Evolutionary conservation across 2,797 vertebrate genomes (phyloP).

Genomic region (Gambelia wislizenii): DNA sequence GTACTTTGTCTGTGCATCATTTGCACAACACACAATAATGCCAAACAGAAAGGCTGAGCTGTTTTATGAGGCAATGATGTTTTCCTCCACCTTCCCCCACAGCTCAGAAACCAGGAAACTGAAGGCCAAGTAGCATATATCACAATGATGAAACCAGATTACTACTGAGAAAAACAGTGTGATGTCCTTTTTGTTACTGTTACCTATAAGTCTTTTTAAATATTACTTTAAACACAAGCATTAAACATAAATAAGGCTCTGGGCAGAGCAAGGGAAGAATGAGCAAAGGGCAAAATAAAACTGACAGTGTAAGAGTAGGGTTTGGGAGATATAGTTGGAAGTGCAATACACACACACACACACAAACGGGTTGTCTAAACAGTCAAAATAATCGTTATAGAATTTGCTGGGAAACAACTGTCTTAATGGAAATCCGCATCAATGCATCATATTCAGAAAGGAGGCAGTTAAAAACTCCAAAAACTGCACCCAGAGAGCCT

Average conservation of each 20-base stretch:
- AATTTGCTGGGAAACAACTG: too few relatives aligned
- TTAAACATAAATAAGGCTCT: slow-evolving; percentile 28
- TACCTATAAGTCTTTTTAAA: slow-evolving; percentile 23
- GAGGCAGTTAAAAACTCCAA: too few relatives aligned
- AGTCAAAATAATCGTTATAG: too few relatives aligned
- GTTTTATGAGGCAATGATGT: slow-evolving; percentile 2
- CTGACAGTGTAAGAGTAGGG: not conserved
- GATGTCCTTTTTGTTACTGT: not conserved
- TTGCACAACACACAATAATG: slow-evolving; percentile 30
- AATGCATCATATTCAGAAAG: too few relatives aligned
- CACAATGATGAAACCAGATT: not conserved
- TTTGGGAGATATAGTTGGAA: slow-evolving; percentile 16
- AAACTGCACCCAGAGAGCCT: too few relatives aligned
- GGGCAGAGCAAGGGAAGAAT: not conserved
- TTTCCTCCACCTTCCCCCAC: not conserved
- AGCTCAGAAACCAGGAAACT: not conserved
- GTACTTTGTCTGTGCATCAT: slow-evolving; percentile 43
- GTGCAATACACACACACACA: not conserved
- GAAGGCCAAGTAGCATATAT: slow-evolving; percentile 33
- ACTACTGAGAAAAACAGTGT: not conserved
- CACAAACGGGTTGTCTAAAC: too few relatives aligned
- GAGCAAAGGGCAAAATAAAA: not conserved
- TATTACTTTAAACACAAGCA: slow-evolving; percentile 20
- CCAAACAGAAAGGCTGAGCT: slow-evolving; percentile 12
- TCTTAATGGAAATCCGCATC: too few relatives aligned